Evolutionary conservation across 2,113 vertebrate genomes (phyloP).

Genomic region (Syrmaticus mikado): DNA sequence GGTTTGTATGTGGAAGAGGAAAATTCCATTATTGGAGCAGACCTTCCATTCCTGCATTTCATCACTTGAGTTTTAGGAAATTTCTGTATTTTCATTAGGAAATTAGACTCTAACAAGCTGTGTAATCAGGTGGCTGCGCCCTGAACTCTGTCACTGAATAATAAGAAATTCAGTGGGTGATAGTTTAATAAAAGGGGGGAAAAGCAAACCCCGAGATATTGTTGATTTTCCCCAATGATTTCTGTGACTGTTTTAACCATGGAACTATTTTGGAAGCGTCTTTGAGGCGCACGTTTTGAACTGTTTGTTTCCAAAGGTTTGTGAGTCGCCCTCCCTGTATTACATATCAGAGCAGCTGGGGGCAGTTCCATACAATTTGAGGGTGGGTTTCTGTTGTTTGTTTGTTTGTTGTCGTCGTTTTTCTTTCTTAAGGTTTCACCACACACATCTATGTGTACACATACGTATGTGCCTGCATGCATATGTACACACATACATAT

Average conservation of each 20-base stretch:
- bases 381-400: neutral
- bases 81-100: neutral
- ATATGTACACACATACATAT: accelerated
- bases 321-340: neutral
- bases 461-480: neutral
- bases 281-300: neutral
- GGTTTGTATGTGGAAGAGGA: neutral
- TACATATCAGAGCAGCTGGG: neutral
- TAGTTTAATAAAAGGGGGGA: neutral
- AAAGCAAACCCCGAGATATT: accelerated
- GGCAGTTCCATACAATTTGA: neutral
- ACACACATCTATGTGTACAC: neutral
- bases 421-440: neutral
- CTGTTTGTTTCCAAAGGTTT: neutral
- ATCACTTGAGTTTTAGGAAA: neutral
- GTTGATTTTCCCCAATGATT: neutral
- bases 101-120: neutral
- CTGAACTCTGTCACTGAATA: neutral
- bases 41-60: neutral
- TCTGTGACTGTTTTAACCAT: neutral
- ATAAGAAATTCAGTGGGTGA: neutral
- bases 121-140: neutral
- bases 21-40: neutral
- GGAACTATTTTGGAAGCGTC: neutral
- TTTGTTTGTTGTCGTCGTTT: neutral